phyloP scores from a whole-genome alignment of 2,888 invertebrate species.

The Acrocyrtus sp. region DNA sequence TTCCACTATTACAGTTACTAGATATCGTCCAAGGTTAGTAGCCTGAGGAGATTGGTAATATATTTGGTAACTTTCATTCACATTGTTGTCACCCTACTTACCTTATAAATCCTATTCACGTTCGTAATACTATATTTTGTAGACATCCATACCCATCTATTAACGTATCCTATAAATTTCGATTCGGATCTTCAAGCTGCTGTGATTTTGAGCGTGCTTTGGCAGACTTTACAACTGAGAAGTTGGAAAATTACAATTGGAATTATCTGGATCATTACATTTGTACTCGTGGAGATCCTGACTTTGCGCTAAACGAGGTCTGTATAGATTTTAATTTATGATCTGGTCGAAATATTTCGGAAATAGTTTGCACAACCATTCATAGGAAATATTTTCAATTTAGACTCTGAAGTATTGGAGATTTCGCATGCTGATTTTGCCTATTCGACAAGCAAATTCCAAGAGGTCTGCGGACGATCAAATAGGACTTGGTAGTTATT shows the following conservation, averaged over 20 bases:
- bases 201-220: slow-evolving; percentile 93
- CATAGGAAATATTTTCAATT: slow-evolving; percentile 56
- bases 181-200: slow-evolving; percentile 92
- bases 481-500: slow-evolving; percentile 74
- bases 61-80: too few relatives aligned
- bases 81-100: too few relatives aligned
- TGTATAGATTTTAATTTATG: slow-evolving; percentile 51
- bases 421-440: slow-evolving; percentile 88
- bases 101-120: too few relatives aligned
- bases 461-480: slow-evolving; percentile 76
- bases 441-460: slow-evolving; percentile 79
- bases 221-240: slow-evolving; percentile 94
- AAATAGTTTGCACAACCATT: background rate
- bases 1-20: slow-evolving; percentile 91
- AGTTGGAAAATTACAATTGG: slow-evolving; percentile 96
- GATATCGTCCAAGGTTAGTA: slow-evolving; percentile 88
- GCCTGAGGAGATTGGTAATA: too few relatives aligned
- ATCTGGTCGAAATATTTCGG: background rate
- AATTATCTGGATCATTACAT: slow-evolving; percentile 98
- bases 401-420: slow-evolving; percentile 90
- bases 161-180: slow-evolving; percentile 90
- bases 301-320: slow-evolving; percentile 88
- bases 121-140: slow-evolving; percentile 57
- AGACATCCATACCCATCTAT: slow-evolving; percentile 95
- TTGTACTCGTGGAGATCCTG: slow-evolving; percentile 92